Conservation (phyloP, 2,888 invertebrate species). For the Diplazon laetatorius region DNA sequence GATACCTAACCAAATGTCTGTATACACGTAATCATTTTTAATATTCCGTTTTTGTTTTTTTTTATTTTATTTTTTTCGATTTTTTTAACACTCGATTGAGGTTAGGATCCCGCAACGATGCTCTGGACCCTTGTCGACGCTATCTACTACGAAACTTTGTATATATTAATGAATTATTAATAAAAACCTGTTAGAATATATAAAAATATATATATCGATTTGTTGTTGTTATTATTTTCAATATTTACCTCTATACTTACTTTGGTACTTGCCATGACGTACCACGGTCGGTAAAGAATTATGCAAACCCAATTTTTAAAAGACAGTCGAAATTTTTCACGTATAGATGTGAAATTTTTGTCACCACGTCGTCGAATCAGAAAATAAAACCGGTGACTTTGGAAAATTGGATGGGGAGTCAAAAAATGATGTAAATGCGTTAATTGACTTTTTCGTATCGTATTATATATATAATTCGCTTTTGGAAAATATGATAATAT, state of each 20-base stretch:
- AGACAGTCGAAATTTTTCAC: no score
- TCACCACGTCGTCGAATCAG: neutral
- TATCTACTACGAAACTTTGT: constrained; percentile 74
- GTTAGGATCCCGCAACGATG: constrained; percentile 75
- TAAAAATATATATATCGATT: neutral
- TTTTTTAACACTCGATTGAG: constrained; percentile 62
- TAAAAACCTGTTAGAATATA: constrained; percentile 70
- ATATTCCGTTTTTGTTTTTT: constrained; percentile 14
- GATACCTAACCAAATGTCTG: constrained; percentile 69
- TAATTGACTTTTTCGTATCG: constrained; percentile 71
- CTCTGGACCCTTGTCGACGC: constrained; percentile 80
- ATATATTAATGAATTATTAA: constrained; percentile 77
- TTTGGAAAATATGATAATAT: constrained; percentile 80
- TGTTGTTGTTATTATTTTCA: neutral
- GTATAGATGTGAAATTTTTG: no score
- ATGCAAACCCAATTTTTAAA: no score
- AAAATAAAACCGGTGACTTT: neutral
- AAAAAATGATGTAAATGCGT: constrained; percentile 37
- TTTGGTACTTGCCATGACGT: no score
- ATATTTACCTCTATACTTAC: neutral
- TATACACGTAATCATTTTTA: constrained; percentile 70
- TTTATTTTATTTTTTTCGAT: constrained; percentile 44
- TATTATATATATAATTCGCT: constrained; percentile 81
- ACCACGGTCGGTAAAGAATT: no score
- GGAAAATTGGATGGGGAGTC: constrained; percentile 10